Evolutionary conservation across 1,140 invertebrate genomes (phyloP).

Genomic region (Planococcus citri): DNA sequence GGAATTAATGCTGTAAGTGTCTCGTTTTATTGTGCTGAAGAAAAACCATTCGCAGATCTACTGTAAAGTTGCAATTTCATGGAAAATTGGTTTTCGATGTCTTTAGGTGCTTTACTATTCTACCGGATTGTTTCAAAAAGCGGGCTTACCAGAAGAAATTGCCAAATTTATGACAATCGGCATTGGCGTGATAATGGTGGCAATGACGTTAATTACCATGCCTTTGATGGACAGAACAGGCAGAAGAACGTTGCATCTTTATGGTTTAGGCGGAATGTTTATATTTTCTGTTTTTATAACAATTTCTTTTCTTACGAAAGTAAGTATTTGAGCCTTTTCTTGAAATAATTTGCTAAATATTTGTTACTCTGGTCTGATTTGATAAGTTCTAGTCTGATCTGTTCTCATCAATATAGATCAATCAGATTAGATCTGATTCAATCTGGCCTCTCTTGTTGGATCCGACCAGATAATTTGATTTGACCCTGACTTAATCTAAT

Average conservation of each 20-base stretch:
- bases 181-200: slow-evolving; percentile 92
- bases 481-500: no score
- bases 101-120: slow-evolving; percentile 92
- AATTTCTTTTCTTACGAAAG: slow-evolving; percentile 88
- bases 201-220: slow-evolving; percentile 90
- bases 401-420: no score
- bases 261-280: slow-evolving; percentile 92
- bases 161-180: slow-evolving; percentile 90
- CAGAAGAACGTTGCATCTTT: slow-evolving; percentile 82
- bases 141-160: slow-evolving; percentile 71
- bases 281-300: slow-evolving; percentile 96
- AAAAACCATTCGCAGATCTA: neutral
- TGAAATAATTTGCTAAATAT: no score
- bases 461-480: no score
- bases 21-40: neutral
- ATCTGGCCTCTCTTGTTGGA: no score
- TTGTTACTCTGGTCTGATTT: no score
- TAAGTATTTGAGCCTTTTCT: slow-evolving; percentile 37
- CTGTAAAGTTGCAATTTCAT: neutral
- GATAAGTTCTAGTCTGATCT: no score
- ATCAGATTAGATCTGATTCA: no score
- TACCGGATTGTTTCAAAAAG: slow-evolving; percentile 75
- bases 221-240: slow-evolving; percentile 93
- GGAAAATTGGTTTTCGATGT: neutral
- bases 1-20: slow-evolving; percentile 84